Evolutionary conservation across 2,888 invertebrate species (phyloP), one percentile per base, ranked within the genome.

Genomic region (Masnerella sp.): DNA sequence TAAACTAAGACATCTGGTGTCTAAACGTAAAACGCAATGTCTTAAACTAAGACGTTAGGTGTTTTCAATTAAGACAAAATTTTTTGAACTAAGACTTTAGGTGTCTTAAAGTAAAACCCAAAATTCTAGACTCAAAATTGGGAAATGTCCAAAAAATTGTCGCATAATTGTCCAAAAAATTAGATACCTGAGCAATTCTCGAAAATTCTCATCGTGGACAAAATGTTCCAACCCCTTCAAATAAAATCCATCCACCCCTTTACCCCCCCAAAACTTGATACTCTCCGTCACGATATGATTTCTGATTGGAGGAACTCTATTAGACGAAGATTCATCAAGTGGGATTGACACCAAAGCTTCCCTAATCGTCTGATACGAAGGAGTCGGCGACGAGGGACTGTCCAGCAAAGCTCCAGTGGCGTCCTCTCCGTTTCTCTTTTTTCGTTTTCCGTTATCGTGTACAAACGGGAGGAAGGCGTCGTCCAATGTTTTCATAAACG

Each of bases 231-330:
- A 86, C 7, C 94, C 94, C 85, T 95, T 95, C 5, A 97, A 88
- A 84, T 96, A 95, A 86, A 98, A 96, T 0, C 97, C 98, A 87
- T 97, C 95, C 2, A 97, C 93, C 5, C 94, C 95, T 74, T 91
- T 89, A n/a, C 90, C 88, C 17, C 91, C 83, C 95, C 95, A 96
- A 81, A 90, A 91, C 17, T 88, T 85, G 11, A 95, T 85, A 0
- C 92, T 91, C 25, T 74, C 65, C 2, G 74, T 65, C 1, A 74
- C 59, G 0, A 70, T 2, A 22, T 70, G 69, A n/a, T 61, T 69
- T 20, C 34, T 52, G 5, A 36, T 12, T 12, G 22, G 38, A 2
- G 2, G 11, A 38, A 7, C 38, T 5, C 14, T 12, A 9, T 28
- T n/a, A 40, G 14, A 5, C 5, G 56, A 69, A 0, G 77, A 43